Base-by-base conservation (phyloP, 2,113 vertebrate genomes). In the Pteruthius melanotis region DNA sequence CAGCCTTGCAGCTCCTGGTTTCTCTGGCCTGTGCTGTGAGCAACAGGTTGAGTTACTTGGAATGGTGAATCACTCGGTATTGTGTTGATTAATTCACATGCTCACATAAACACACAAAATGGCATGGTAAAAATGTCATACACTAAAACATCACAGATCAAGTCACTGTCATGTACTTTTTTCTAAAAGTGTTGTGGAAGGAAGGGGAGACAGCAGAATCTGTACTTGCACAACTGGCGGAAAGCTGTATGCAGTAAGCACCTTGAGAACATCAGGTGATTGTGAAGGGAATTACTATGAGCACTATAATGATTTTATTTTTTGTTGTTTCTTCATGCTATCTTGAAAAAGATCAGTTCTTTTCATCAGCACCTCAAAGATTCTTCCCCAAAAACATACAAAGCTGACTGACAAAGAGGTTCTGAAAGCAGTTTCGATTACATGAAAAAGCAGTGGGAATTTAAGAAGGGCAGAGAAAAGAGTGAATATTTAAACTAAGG, bases 401-500 rank as follows among this genome's bases (percentile, higher is more conserved):
- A 95, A 87, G 53, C 30, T 60, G 54, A 44, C 79, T 50, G 54
- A 53, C 39, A 66, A 76, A 70, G 57, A 74, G 60, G 94, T 89
- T 71, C 81, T 76, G 57, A 87, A 93, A 93, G 56, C 10, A 5
- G 23, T 78, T 93, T 83, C 3, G 1, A 60, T 53, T 79, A 50
- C 59, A 14, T n/a, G 11, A 84, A 61, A 57, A 71, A 93, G 63
- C 44, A 79, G 20, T 6, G 6, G n/a, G 42, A 84, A 87, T 83
- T 93, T 69, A 69, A 82, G 87, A 88, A 65, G 83, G 33, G 26
- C 39, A 77, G 47, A 69, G 71, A 70, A 89, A 81, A 94, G 45
- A 79, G 27, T 64, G 68, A 90, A 77, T 80, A 80, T 91, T 93
- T 92, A 85, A 83, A 70, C 63, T 92, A 63, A 75, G 79, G 87